Percentiles rank a stretch among this genome's conserved stretches.
These are phyloP conservation scores for Agriotes lineatus DNA, from an alignment of 2,888 invertebrate species.

Conservation along the genomic window DNA sequence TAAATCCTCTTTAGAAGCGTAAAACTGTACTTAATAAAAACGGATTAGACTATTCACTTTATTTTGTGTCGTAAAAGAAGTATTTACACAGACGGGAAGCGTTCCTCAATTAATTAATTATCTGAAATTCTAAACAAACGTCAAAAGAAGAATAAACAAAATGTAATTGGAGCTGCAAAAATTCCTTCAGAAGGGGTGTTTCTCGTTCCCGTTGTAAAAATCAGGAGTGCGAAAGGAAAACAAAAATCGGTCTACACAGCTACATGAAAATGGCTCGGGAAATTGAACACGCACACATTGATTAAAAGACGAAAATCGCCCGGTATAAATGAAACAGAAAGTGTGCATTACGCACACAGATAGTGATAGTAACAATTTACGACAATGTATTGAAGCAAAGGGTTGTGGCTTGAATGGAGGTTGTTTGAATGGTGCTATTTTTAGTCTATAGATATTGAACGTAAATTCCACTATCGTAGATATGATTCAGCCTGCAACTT, in stretches of 20 bases:
- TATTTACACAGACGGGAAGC: not conserved
- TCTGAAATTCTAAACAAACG: not conserved
- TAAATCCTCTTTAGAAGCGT: too few species aligned
- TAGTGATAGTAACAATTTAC: constrained; percentile 18
- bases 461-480: not conserved
- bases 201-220: not conserved
- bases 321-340: not conserved
- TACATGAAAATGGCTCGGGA: too few species aligned
- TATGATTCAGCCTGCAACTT: not conserved
- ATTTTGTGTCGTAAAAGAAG: not conserved
- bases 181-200: not conserved
- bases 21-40: too few species aligned
- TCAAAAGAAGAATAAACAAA: constrained; percentile 4
- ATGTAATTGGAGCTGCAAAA: constrained; percentile 1
- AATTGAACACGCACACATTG: constrained; percentile 13
- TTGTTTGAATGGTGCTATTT: constrained; percentile 15
- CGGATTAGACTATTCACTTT: too few species aligned
- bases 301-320: constrained; percentile 9
- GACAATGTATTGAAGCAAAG: constrained; percentile 9
- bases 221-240: not conserved
- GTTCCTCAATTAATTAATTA: not conserved
- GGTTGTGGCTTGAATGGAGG: constrained; percentile 10
- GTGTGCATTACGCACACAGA: constrained; percentile 3
- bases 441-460: constrained; percentile 12
- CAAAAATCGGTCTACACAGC: not conserved